Evolutionary conservation across 2,888 invertebrate genomes (phyloP).

Genomic region (Andrena bicolor): DNA sequence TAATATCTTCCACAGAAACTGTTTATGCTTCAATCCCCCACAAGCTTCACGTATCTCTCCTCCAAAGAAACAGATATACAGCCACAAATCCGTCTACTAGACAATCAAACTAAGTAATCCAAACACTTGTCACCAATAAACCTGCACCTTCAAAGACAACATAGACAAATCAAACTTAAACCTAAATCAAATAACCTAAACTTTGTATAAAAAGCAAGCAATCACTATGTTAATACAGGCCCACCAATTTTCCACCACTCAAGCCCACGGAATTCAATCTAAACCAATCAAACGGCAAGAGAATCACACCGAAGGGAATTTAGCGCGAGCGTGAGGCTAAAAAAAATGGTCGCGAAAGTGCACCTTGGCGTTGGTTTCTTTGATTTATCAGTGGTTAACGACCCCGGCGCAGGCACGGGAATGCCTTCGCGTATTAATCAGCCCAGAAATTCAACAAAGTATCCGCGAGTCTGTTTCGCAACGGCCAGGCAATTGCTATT

Average conservation of each 20-base stretch:
- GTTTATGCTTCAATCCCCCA: too few relatives aligned
- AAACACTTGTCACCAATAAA: background rate
- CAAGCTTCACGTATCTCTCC: too few relatives aligned
- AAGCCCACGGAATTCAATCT: background rate
- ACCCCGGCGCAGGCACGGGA: constrained; percentile 47
- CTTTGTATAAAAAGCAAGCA: too few relatives aligned
- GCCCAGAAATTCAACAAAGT: constrained; percentile 63
- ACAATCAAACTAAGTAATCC: too few relatives aligned
- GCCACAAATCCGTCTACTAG: too few relatives aligned
- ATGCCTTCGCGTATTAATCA: constrained; percentile 63
- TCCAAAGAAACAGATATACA: too few relatives aligned
- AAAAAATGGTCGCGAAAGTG: constrained; percentile 40
- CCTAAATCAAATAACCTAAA: too few relatives aligned
- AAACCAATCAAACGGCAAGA: constrained; percentile 1
- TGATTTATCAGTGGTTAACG: constrained; percentile 67
- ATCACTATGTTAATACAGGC: too few relatives aligned
- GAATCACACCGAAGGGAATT: background rate
- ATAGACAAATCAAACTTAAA: too few relatives aligned
- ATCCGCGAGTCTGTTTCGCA: constrained; percentile 52
- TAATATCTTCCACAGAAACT: too few relatives aligned
- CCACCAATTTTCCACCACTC: too few relatives aligned
- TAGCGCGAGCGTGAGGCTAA: background rate
- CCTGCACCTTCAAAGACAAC: too few relatives aligned
- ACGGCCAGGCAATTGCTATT: constrained; percentile 52
- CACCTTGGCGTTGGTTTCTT: constrained; percentile 47